Evolutionary conservation across 2,888 invertebrate genomes (phyloP), one percentile per base, ranked within the genome.

Genomic region (Drosophila vallismaia): DNA sequence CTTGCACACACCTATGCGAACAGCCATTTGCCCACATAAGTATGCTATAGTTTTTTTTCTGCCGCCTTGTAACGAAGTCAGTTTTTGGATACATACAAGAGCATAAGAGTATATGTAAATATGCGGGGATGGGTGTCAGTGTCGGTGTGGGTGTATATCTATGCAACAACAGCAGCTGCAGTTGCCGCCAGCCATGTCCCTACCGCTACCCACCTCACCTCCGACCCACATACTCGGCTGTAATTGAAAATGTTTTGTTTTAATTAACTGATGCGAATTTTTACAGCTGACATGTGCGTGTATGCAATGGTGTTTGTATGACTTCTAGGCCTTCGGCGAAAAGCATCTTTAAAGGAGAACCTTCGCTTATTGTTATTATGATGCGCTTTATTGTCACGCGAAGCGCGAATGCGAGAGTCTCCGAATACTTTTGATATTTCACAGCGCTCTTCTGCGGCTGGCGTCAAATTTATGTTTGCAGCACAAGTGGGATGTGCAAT

Each of bases 191-290:
- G 64, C 45, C 40, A 48, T 64, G 36, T 26, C 28, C 42, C 33
- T 26, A 19, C 19, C 33, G n/a, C 33, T n/a, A 33, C 33, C 33
- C 9, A 1, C 29, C 28, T 3, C 36, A 2, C 1, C n/a, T 26
- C 19, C 0, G 9, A 10, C 14, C 49, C 8, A 24, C 1, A 1
- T 14, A 4, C 7, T 6, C 28, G 4, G 14, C 71, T 76, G 73
- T 81, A 89, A 88, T 89, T 89, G 88, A 85, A 88, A 89, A 83
- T 89, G 88, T 89, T 89, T 88, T 88, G 89, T 78, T 88, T 88
- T 89, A 88, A 88, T 89, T 89, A 88, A 89, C 88, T 86, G 77
- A 50, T 54, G 69, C 59, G 54, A 57, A 60, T 77, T 81, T 72
- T 88, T 86, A 71, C 74, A 79, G 66, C 56, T 56, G 71, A 38